A percentile compares a stretch with the other conserved stretches of the same genome.
Conservation (phyloP, 2,113 vertebrate species). For the Lethenteron camtschaticum region DNA sequence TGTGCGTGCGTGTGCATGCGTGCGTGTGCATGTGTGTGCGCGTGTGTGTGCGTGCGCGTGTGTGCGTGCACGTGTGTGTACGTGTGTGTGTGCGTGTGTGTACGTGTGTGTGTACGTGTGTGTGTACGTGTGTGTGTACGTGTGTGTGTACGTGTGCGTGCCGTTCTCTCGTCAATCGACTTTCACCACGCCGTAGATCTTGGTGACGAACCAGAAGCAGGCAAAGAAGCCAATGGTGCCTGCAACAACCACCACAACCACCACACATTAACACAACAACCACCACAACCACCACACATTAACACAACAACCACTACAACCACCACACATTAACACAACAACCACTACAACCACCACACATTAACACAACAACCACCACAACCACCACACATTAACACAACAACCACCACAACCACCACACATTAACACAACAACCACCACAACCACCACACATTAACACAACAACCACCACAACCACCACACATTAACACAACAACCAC, state of each 20-base stretch:
- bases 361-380: background rate
- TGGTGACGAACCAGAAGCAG: conserved; percentile 10
- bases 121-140: too few relatives aligned
- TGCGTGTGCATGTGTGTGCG: too few relatives aligned
- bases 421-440: background rate
- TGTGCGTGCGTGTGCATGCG: too few relatives aligned
- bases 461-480: background rate
- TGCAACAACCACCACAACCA: background rate
- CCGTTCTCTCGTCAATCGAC: conserved; percentile 8
- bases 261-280: background rate
- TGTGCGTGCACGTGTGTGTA: too few relatives aligned
- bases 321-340: too few relatives aligned
- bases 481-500: background rate
- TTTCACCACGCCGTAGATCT: conserved; percentile 10
- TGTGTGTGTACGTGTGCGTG: too few relatives aligned
- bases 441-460: background rate
- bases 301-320: background rate
- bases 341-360: background rate
- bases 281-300: background rate
- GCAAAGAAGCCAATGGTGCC: conserved; percentile 10
- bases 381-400: too few relatives aligned
- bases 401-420: background rate
- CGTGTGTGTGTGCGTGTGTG: too few relatives aligned
- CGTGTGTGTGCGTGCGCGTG: too few relatives aligned
- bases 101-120: too few relatives aligned